Conservation (phyloP, 2,113 vertebrate genomes). For the Podarcis cretensis region DNA sequence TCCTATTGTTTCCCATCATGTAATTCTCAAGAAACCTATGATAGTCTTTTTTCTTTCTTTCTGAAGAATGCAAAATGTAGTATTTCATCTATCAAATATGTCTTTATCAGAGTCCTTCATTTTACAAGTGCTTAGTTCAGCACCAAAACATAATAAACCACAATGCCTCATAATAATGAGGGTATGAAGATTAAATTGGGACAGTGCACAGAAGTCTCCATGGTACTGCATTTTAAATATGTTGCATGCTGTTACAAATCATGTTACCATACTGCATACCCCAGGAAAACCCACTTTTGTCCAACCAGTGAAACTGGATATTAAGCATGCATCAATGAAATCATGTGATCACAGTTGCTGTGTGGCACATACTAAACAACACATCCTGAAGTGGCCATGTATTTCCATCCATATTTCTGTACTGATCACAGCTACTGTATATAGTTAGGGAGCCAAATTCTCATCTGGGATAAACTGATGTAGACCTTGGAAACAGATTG, state of each 20-base stretch:
- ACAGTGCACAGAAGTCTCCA: background rate
- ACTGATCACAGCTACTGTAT: background rate
- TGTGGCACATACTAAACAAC: background rate
- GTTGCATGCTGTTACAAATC: background rate
- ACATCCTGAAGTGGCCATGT: background rate
- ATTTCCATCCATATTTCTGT: background rate
- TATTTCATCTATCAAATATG: background rate
- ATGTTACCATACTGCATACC: background rate
- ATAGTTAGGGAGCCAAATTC: background rate
- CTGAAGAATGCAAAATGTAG: background rate
- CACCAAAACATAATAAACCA: background rate
- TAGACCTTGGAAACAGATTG: conserved; percentile 1
- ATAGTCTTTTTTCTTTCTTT: background rate
- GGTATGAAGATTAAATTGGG: background rate
- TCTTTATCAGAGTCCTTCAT: background rate
- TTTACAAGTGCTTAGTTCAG: background rate
- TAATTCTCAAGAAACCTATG: background rate
- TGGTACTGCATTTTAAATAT: background rate
- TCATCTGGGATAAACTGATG: background rate
- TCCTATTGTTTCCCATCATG: background rate
- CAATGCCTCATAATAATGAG: background rate
- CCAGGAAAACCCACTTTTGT: background rate
- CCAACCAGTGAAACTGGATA: background rate
- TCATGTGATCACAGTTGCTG: background rate
- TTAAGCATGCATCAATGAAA: background rate